Conservation (phyloP, 2,797 vertebrate species). For the Sciurus carolinensis region DNA sequence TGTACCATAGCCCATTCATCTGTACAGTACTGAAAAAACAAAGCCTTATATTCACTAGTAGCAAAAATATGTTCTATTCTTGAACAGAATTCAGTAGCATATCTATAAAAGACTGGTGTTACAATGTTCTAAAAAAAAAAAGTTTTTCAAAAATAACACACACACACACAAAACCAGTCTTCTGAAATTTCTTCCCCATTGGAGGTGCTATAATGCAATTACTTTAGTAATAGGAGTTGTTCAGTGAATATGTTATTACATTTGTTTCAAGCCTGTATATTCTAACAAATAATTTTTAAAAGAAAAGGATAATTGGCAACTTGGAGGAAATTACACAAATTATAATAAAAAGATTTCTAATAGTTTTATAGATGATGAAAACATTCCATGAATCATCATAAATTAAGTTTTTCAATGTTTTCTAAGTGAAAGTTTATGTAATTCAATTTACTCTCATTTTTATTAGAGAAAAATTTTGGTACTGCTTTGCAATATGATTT, state of each 20-base stretch:
- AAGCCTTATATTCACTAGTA: neutral
- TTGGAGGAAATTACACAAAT: constrained; percentile 51
- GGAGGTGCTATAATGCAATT: constrained; percentile 38
- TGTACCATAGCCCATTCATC: neutral
- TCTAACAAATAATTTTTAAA: constrained; percentile 42
- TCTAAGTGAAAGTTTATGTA: neutral
- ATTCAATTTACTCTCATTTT: neutral
- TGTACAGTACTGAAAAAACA: neutral
- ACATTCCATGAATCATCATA: constrained; percentile 36
- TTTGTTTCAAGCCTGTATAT: constrained; percentile 64
- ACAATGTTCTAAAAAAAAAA: neutral
- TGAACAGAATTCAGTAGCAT: neutral
- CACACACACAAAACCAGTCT: neutral
- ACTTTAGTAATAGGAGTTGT: constrained; percentile 3
- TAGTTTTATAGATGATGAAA: constrained; percentile 59
- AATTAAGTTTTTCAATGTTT: constrained; percentile 28
- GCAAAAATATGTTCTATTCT: neutral
- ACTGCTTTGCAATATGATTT: neutral
- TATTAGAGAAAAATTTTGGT: neutral
- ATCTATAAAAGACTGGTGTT: neutral
- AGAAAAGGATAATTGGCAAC: constrained; percentile 53
- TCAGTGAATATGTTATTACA: neutral
- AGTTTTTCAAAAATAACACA: neutral
- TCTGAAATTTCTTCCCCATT: constrained; percentile 26
- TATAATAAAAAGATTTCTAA: constrained; percentile 46